A percentile compares a stretch with the other conserved stretches of the same genome.
Evolutionary conservation across 2,113 vertebrate species (phyloP).

Genomic region (Casuarius casuarius): DNA sequence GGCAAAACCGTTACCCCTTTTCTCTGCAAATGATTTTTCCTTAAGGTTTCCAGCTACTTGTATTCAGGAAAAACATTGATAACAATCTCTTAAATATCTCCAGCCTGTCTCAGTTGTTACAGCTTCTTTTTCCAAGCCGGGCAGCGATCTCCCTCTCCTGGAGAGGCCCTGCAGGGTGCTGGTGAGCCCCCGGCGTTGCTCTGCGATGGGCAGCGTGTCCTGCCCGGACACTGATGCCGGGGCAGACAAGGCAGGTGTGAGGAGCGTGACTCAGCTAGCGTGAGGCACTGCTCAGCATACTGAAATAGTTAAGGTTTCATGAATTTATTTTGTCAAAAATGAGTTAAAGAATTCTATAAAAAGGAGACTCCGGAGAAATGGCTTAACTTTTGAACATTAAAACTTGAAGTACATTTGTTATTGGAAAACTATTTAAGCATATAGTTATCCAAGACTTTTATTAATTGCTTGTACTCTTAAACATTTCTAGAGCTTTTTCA

Average conservation of each 20-base stretch:
- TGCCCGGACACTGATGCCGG: too few species aligned
- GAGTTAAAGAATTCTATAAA: not conserved
- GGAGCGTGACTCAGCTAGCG: too few species aligned
- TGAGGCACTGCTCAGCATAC: not conserved
- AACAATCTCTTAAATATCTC: not conserved
- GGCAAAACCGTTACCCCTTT: not conserved
- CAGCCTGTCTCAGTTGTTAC: not conserved
- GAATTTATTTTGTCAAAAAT: not conserved
- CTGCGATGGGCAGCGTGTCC: too few species aligned
- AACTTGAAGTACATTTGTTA: not conserved
- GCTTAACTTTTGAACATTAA: not conserved
- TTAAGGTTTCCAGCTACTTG: not conserved
- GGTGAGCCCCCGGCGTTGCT: too few species aligned
- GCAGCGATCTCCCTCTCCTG: too few species aligned
- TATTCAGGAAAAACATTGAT: not conserved
- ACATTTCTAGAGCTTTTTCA: not conserved
- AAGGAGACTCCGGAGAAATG: not conserved
- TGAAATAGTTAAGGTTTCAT: not conserved
- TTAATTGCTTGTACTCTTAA: not conserved
- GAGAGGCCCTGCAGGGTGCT: too few species aligned
- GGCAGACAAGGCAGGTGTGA: fast-evolving
- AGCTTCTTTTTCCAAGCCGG: fast-evolving
- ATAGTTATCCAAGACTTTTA: not conserved
- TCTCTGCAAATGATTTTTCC: not conserved
- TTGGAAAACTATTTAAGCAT: not conserved